Evolutionary conservation across 1,140 invertebrate genomes (phyloP).

Genomic region (Heliconius congener): DNA sequence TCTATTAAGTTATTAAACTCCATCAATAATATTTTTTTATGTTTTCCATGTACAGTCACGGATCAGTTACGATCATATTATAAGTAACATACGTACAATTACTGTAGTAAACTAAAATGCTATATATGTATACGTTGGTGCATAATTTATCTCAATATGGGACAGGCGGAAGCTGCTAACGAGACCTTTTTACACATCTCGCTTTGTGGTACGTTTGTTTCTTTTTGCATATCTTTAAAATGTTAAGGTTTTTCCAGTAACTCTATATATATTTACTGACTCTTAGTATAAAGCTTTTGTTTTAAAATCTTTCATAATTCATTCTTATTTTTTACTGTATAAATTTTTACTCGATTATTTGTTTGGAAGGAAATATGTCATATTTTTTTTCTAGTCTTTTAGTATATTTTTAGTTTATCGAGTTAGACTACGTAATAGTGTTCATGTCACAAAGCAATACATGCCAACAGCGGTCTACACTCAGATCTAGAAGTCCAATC

Average conservation of each 20-base stretch:
- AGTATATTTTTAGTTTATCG: too few species aligned
- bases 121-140: constrained; percentile 24
- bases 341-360: background rate
- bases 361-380: too few species aligned
- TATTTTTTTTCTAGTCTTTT: too few species aligned
- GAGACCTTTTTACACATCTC: constrained; percentile 51
- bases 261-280: constrained; percentile 14
- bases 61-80: background rate
- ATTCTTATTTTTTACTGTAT: background rate
- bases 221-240: constrained; percentile 30
- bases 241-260: constrained; percentile 25
- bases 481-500: too few species aligned
- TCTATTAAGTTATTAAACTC: too few species aligned
- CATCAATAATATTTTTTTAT: too few species aligned
- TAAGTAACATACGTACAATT: background rate
- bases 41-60: too few species aligned
- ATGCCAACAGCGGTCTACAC: too few species aligned
- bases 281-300: background rate
- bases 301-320: background rate
- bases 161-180: constrained; percentile 51
- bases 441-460: too few species aligned
- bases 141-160: constrained; percentile 48
- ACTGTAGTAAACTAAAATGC: background rate
- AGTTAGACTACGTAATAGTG: too few species aligned
- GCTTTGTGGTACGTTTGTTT: constrained; percentile 36